These are phyloP conservation scores for Leptobrachium leishanense DNA, from an alignment of 2,113 vertebrate genomes.

Conservation along the genomic window DNA sequence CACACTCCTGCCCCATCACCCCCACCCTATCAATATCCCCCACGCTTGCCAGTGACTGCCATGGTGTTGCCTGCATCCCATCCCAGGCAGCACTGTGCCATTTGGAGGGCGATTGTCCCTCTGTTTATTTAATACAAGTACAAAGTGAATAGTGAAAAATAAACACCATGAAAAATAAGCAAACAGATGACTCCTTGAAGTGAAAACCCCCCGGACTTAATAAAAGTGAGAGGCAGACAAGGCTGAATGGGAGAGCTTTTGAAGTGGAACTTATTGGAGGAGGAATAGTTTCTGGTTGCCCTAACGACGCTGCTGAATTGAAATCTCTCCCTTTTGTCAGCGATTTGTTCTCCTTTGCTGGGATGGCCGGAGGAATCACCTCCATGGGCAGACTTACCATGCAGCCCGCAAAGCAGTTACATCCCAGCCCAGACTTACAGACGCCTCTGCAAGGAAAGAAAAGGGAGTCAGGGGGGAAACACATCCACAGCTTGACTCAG, in stretches of 20 bases:
- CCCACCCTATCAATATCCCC: slow-evolving; percentile 4
- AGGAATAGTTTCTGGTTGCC: slow-evolving; percentile 97
- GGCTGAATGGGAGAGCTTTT: slow-evolving; percentile 93
- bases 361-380: slow-evolving; percentile 94
- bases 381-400: slow-evolving; percentile 93
- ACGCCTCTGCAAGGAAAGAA: slow-evolving; percentile 82
- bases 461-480: slow-evolving; percentile 62
- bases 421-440: slow-evolving; percentile 94
- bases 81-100: slow-evolving; percentile 67
- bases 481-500: slow-evolving; percentile 63
- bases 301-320: slow-evolving; percentile 97
- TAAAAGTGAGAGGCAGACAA: slow-evolving; percentile 93
- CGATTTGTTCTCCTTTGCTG: slow-evolving; percentile 99
- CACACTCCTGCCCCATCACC: slow-evolving; percentile 14
- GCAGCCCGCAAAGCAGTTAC: slow-evolving; percentile 96
- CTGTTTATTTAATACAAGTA: slow-evolving; percentile 95
- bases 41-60: not conserved
- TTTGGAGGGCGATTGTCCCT: slow-evolving; percentile 76
- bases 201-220: slow-evolving; percentile 88
- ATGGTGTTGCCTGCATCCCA: not conserved
- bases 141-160: slow-evolving; percentile 92
- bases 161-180: slow-evolving; percentile 97
- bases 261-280: slow-evolving; percentile 99
- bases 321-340: slow-evolving; percentile 93
- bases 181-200: slow-evolving; percentile 85